A percentile compares a stretch with the other conserved stretches of the same genome.
phyloP scores from a whole-genome alignment of 1,140 invertebrate genomes.

The Coelopa frigida region DNA sequence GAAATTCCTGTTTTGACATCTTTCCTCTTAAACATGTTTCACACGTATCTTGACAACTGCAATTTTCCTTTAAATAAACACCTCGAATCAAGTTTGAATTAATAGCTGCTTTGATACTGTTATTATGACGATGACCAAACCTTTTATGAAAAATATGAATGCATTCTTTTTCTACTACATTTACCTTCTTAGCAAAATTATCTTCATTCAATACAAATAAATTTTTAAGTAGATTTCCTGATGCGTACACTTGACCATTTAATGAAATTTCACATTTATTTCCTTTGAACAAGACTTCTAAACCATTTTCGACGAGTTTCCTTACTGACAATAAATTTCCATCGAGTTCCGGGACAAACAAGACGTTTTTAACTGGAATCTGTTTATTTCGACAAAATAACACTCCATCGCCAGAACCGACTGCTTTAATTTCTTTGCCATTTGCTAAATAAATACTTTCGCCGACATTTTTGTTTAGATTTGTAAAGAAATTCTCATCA shows the following conservation, averaged over 20 bases:
- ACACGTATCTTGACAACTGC: not conserved
- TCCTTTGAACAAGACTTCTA: too few species aligned
- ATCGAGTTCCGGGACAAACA: slow-evolving; percentile 5
- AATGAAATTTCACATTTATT: not conserved
- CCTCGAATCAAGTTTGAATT: not conserved
- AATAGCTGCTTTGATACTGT: not conserved
- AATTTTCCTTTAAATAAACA: slow-evolving; percentile 2
- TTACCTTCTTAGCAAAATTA: not conserved
- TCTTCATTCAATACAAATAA: not conserved
- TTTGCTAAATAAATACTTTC: not conserved
- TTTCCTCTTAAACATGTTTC: slow-evolving; percentile 5
- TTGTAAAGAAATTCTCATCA: not conserved
- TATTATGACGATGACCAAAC: slow-evolving; percentile 5
- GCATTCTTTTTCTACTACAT: not conserved
- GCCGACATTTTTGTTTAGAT: not conserved
- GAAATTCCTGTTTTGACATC: not conserved
- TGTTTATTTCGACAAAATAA: not conserved
- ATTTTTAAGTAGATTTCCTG: not conserved
- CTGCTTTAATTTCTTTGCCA: not conserved
- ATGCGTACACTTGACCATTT: too few species aligned
- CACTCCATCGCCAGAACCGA: not conserved
- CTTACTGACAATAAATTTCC: slow-evolving; percentile 4
- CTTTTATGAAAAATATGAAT: slow-evolving; percentile 2
- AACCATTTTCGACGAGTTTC: not conserved
- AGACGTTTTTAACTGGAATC: slow-evolving; percentile 3